These are phyloP conservation scores for Microchirus variegatus DNA, from an alignment of 2,797 vertebrate genomes.

Conservation along the genomic window DNA sequence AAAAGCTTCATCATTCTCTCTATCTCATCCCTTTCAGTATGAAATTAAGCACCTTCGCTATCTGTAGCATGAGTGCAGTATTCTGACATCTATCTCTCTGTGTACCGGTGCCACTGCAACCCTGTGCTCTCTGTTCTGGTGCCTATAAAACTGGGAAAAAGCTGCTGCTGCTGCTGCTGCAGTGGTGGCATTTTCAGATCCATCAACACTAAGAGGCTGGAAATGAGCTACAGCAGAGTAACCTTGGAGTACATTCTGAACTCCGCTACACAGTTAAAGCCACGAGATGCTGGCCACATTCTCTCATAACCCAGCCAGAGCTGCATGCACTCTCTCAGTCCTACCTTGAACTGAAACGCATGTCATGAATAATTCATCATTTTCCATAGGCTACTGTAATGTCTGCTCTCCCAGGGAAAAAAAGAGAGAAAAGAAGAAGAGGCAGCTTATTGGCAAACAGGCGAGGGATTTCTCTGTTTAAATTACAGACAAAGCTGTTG, in stretches of 20 bases:
- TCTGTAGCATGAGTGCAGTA: background rate
- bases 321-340: constrained; percentile 38
- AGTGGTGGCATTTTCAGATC: constrained; percentile 37
- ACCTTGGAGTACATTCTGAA: constrained; percentile 37
- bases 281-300: constrained; percentile 26
- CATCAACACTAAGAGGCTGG: constrained; percentile 25
- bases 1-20: constrained; percentile 3
- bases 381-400: constrained; percentile 55
- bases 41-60: constrained; percentile 5
- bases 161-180: constrained; percentile 30
- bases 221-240: constrained; percentile 33
- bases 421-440: no score
- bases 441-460: constrained; percentile 14
- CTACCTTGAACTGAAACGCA: constrained; percentile 64
- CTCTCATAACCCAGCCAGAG: constrained; percentile 13
- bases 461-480: background rate
- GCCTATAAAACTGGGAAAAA: no score
- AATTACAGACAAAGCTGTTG: constrained; percentile 25
- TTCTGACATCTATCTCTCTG: constrained; percentile 3
- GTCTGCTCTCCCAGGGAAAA: constrained; percentile 1
- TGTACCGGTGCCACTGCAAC: constrained; percentile 38
- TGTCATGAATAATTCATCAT: constrained; percentile 76
- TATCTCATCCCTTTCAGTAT: constrained; percentile 2
- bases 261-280: constrained; percentile 34
- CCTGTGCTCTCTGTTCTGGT: background rate